Conservation (phyloP, 1,140 invertebrate species). For the Bicyclus anynana region DNA sequence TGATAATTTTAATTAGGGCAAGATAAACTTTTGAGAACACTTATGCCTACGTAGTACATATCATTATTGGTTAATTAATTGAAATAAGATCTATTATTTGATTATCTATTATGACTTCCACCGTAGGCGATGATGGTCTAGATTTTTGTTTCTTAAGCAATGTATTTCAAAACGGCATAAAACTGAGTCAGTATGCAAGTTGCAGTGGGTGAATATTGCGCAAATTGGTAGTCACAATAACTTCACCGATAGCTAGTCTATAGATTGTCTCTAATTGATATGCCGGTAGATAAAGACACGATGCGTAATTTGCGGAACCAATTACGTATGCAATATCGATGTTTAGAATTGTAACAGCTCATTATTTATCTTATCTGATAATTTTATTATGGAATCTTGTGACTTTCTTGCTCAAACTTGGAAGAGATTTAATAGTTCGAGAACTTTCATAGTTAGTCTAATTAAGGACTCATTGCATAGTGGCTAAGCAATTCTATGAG, state of each 20-base stretch:
- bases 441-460: no score
- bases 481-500: no score
- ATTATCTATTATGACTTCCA: neutral
- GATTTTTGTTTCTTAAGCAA: conserved; percentile 17
- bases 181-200: conserved; percentile 21
- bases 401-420: no score
- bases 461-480: no score
- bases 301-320: conserved; percentile 24
- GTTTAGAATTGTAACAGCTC: neutral
- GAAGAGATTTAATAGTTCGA: no score
- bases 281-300: conserved; percentile 30
- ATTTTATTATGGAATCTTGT: neutral
- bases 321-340: conserved; percentile 15
- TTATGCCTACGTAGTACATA: neutral
- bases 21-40: neutral
- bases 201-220: conserved; percentile 18
- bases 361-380: neutral
- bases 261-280: conserved; percentile 33
- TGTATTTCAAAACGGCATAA: conserved; percentile 17
- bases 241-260: conserved; percentile 28
- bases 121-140: conserved; percentile 5
- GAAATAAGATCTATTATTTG: neutral
- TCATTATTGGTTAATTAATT: neutral
- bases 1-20: neutral
- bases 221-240: conserved; percentile 24